phyloP scores from a whole-genome alignment of 2,888 invertebrate genomes.

The Chironomus tentans region DNA sequence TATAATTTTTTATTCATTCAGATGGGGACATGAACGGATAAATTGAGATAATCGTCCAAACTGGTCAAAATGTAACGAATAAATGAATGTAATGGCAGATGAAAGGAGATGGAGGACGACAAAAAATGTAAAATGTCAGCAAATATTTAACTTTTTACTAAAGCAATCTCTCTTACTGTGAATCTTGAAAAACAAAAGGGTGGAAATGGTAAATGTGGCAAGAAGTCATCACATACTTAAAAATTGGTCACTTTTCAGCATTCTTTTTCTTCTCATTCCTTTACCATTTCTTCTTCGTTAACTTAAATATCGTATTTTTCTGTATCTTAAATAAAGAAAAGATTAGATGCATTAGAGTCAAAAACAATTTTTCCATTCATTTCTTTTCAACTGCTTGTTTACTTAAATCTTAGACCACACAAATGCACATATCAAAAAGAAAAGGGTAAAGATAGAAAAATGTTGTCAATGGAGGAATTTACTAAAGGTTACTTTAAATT shows the following conservation, averaged over 20 bases:
- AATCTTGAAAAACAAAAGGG: background rate
- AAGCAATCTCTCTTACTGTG: background rate
- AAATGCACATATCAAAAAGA: no score
- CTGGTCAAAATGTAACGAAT: background rate
- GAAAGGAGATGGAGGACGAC: background rate
- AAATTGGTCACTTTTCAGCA: background rate
- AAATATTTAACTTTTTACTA: constrained; percentile 14
- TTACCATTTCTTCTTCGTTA: background rate
- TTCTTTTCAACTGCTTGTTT: no score
- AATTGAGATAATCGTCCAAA: background rate
- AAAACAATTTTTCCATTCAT: no score
- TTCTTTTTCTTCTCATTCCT: background rate
- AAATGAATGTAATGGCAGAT: background rate
- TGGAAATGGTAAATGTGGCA: background rate
- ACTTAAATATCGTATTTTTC: background rate
- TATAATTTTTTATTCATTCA: background rate
- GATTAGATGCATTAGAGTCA: no score
- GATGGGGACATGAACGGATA: background rate
- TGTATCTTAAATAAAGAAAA: no score
- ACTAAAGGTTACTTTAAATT: no score
- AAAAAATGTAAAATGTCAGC: constrained; percentile 14
- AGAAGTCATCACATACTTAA: background rate
- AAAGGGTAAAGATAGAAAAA: no score
- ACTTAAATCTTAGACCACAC: no score
- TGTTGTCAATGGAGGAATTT: no score